Evolutionary conservation across 2,113 vertebrate genomes (phyloP).

Genomic region (Montifringilla adamsi): DNA sequence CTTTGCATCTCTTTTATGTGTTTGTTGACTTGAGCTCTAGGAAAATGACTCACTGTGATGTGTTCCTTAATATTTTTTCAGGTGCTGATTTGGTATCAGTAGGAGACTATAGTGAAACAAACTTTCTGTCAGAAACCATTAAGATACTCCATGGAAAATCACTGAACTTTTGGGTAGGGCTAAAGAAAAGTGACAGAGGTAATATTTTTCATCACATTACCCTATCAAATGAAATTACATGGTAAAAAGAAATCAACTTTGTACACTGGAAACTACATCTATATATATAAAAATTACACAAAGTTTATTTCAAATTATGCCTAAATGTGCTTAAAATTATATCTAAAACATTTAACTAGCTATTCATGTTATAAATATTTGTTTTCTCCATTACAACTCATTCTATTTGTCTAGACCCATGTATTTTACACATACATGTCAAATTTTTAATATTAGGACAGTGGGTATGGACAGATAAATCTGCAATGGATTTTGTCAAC

Average conservation of each 20-base stretch:
- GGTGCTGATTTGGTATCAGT: conserved; percentile 76
- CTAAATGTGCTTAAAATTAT: background rate
- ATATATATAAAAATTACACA: background rate
- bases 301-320: background rate
- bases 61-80: conserved; percentile 34
- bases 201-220: background rate
- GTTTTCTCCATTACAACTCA: background rate
- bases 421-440: background rate
- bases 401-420: background rate
- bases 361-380: background rate
- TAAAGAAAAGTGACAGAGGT: conserved; percentile 76
- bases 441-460: background rate
- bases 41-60: background rate
- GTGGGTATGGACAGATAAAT: conserved; percentile 87
- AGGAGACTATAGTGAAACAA: conserved; percentile 71
- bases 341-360: background rate
- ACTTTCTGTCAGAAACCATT: conserved; percentile 75
- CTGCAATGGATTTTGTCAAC: conserved; percentile 82
- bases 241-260: background rate
- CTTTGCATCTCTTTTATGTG: background rate
- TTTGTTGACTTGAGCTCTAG: background rate
- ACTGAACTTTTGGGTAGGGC: conserved; percentile 80
- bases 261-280: background rate
- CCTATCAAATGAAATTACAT: background rate
- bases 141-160: conserved; percentile 73